Evolutionary conservation across 2,113 vertebrate species (phyloP), one percentile per base, ranked within the genome.

Genomic region (Hippocampus comes): DNA sequence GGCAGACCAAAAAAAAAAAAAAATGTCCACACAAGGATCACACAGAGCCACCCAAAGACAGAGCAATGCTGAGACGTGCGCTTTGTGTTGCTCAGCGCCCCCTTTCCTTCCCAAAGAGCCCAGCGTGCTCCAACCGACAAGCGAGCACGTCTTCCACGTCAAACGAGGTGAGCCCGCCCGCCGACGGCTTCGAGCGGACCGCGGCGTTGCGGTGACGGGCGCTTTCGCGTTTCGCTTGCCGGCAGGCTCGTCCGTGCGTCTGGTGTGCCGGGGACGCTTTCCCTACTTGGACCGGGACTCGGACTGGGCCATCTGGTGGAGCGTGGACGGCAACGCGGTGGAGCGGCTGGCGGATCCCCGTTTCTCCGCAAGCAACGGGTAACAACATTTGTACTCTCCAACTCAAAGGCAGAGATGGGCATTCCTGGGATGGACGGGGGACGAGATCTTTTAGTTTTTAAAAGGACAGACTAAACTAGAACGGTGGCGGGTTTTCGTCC

Each of bases 221-320:
- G 15, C 41, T 59, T 20, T 59, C 9, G 46, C 21, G 43, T 66
- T 12, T 53, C 68, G 63, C 63, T 75, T 65, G 30, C 68, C 30
- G 20, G 4, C 56, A 93, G 92, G 76, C 18, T 38, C 68, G 0
- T 64, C 77, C 23, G 90, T 70, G 3, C 57, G 17, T 3, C 81
- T 94, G 76, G 5, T 72, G 3, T 99, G 97, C 76, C 78, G 42
- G 10, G 95, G 86, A 9, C 74, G 68, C 12, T 93, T 98, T 61
- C 93, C 92, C 0, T 94, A 91, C 79, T 75, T 96, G 41, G 82
- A 46, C 43, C 12, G 14, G 12, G 43, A 89, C 2, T 61, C 71
- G 0, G 78, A 85, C n/a, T 53, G 63, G 91, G 61, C 93, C 1
- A 87, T 97, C n/a, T 96, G 95, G 95, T 98, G 97, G 97, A 94